Evolutionary conservation across 1,140 invertebrate species (phyloP), one percentile per base, ranked within the genome.

Genomic region (Hyles euphorbiae): DNA sequence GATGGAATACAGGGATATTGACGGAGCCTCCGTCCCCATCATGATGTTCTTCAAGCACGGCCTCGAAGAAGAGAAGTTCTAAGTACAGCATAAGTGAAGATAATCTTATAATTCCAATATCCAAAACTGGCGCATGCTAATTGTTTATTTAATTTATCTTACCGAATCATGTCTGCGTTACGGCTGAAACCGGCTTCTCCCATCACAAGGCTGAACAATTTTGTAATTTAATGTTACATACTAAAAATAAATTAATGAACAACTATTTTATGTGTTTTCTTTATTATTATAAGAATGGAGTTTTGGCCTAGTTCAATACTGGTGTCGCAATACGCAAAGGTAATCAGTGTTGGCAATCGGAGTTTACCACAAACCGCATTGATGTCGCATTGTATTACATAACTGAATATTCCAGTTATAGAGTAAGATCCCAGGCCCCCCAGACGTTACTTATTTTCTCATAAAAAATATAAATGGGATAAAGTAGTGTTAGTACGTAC

Each of bases 41-140:
- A 90, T 99, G 74, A 97, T 98, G 94, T 98, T 98, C 87, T 98
- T 98, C 89, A 99, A 98, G 90, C 97, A 98, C 81, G 98, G 97
- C 61, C 91, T 99, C 51, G 92, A 95, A 55, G 97, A 98, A 89
- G 97, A 99, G 90, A 99, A 98, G 89, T 96, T 96, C 87, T 98
- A 96, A 90, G 43, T 65, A 69, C 56, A 58, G 60, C 66, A 70
- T 75, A 78, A 79, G 74, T 73, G 68, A 74, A 68, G 22, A 64
- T 34, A 51, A 79, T 78, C 72, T 83, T 65, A 70, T 70, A 67
- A 72, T 79, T 63, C 61, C 61, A 63, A 40, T 78, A 77, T 82
- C 74, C 76, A 80, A 69, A 61, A 54, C 64, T 67, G 74, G 58
- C 70, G 78, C 75, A 79, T 80, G 78, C 56, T 71, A 61, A 65